Base-by-base conservation (phyloP, 2,888 invertebrate genomes). In the Crematogaster levior region DNA sequence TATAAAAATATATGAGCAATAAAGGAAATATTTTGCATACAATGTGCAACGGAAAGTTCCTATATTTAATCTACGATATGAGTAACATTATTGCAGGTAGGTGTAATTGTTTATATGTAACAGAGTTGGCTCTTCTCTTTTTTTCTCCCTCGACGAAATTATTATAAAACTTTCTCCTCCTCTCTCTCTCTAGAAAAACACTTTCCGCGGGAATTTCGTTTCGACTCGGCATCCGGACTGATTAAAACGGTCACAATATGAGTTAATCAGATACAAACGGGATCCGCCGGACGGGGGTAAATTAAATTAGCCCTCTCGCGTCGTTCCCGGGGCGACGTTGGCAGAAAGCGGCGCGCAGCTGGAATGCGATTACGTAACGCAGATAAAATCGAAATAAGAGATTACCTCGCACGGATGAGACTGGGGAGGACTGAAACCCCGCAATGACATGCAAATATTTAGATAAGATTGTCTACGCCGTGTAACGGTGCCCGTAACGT, bases 351-450 rank as follows among this genome's bases (percentile, higher is more conserved):
- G 80, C 24, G 68, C 37, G 65, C 77, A 56, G 66, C 68, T 83
- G 85, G 85, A 86, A 88, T 82, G 53, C 74, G 81, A 85, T 87
- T 89, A 82, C 68, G 83, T 79, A 84, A 88, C 56, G 79, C 53
- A 73, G 85, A 81, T 85, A 81, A 83, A 83, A 84, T 81, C 79
- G 66, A 84, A 81, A 51, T 53, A 61, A 66, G 70, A 72, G 70
- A 65, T 74, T 83, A 70, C 51, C 40, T 43, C 53, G 74, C 48
- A 9, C 27, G 63, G 27, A 53, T 82, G 74, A 61, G 53, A 68
- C 63, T 15, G 61, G 53, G 12, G 18, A 40, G 24, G 18, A 18
- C 40, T 56, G 34, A 68, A 68, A 80, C 68, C 80, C 63, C 79
- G 79, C 77, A 74, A 84, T 81, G 83, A 86, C 83, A 74, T 81